Percentiles rank a stretch among this genome's conserved stretches.
Evolutionary conservation across 1,140 invertebrate species (phyloP).

Genomic region (Zaprionus nigranus): DNA sequence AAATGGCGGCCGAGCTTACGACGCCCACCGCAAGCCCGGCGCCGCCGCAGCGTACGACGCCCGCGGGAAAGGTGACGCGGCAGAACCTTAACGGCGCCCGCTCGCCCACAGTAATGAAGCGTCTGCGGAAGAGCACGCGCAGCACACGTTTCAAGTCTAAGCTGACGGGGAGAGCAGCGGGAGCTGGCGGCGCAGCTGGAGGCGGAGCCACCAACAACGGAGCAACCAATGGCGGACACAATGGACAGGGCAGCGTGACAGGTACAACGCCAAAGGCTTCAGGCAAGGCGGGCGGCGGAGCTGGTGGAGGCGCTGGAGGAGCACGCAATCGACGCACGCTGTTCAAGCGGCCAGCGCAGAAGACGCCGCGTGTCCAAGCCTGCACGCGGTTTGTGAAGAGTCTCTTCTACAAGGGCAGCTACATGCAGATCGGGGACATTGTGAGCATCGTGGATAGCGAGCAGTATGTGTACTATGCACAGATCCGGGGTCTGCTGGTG

Average conservation of each 20-base stretch:
- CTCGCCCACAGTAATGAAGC: conserved; percentile 62
- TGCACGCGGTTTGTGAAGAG: conserved; percentile 92
- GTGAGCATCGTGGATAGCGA: conserved; percentile 93
- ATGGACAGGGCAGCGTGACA: conserved; percentile 13
- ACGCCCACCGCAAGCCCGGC: conserved; percentile 3
- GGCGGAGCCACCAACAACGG: conserved; percentile 26
- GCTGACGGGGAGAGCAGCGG: conserved; percentile 18
- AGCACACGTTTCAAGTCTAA: conserved; percentile 86
- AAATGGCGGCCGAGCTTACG: conserved; percentile 20
- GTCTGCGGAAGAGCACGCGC: conserved; percentile 86
- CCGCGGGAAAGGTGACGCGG: conserved; percentile 55
- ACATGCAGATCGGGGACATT: conserved; percentile 96
- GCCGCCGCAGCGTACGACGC: conserved; percentile 8
- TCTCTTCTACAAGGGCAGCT: conserved; percentile 93
- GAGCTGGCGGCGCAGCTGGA: not conserved
- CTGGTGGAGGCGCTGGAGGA: not conserved
- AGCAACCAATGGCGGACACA: conserved; percentile 41
- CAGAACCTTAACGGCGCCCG: conserved; percentile 61
- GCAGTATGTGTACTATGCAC: conserved; percentile 93
- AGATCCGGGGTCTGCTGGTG: conserved; percentile 94
- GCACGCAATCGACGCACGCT: conserved; percentile 90
- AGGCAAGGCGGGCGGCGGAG: conserved; percentile 7
- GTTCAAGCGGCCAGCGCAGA: conserved; percentile 92
- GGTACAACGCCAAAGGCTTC: not conserved
- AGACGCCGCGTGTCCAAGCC: conserved; percentile 91